Evolutionary conservation across 2,888 invertebrate species (phyloP), one percentile per base, ranked within the genome.

Genomic region (Fabriciana adippe): DNA sequence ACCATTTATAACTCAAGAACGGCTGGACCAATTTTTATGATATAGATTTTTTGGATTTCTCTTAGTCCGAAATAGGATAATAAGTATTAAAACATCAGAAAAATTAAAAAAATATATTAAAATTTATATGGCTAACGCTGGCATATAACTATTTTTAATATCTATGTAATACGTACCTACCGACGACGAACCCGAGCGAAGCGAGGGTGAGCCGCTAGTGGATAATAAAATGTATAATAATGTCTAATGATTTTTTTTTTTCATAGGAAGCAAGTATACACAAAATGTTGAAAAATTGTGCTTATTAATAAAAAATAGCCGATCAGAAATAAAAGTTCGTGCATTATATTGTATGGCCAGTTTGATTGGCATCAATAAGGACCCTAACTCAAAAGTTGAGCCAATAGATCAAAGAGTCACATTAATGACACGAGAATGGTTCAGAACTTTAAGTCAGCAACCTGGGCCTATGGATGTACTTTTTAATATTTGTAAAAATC

Each of bases 401-500:
- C 86, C 86, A 11, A 78, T 90, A 0, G 91, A 92, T 72, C 90
- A 91, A 65, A 83, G 92, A 78, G 88, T 93, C 11, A 89, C 90
- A 6, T 74, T 93, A 53, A 92, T 93, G 92, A 91, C 92, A 0
- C 82, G 93, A 61, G 93, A 93, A 75, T 93, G 93, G 93, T 93
- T 93, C 68, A 85, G 93, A 71, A 83, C 85, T 67, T 73, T 93
- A 50, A 86, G 84, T 67, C 83, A 81, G 64, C 76, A 80, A 6
- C 85, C 87, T n/a, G 73, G 78, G 68, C 93, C 96, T 0, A 93
- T 95, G 82, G 94, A 95, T 67, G 84, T 94, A 53, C 87, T 97
- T 51, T 90, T 94, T 79, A 81, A 90, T 2, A 87, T 95, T 54
- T 94, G 95, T 69, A 95, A 95, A 72, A 97, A 96, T 86, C 98